Evolutionary conservation across 2,113 vertebrate species (phyloP), one percentile per base, ranked within the genome.

Genomic region (Thalassarche chlororhynchos): DNA sequence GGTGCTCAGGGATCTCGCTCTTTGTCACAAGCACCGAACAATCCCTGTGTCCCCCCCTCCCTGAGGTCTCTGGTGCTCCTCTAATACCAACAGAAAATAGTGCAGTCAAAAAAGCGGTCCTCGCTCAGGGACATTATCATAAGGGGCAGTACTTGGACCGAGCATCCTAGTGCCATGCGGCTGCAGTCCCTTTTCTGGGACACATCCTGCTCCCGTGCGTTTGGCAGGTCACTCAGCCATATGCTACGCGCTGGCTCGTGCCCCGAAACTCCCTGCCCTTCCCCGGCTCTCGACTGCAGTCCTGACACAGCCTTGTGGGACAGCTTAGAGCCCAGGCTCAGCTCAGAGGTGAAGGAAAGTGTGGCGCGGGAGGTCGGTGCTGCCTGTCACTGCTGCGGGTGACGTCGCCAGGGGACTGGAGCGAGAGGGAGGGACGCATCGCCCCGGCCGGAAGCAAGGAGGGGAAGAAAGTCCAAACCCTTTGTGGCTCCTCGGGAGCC

Each of bases 291-390:
- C 2, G 0, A 0, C 23, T 4, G 46, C 1, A 2, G 1, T 38
- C 34, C 71, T 4, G 1, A 16, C 5, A 2, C 8, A 2, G 68
- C 46, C 81, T 57, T 2, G 1, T 29, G 78, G 81, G 21, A 34
- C 17, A 3, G 55, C 61, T 3, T 3, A 34, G 57, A 81, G 75
- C 28, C 51, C 40, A 5, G 26, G 62, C 76, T 77, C 12, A 3
- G 65, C 85, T 36, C 19, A 5, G 84, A 42, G 71, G 24, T 0
- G 1, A 49, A 40, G 69, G 40, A 62, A 6, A 49, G 24, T 1
- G 1, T 0, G 4, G 17, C 0, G 0, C 0, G 0, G 10, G 32
- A 60, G 40, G 60, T 29, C 0, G 0, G 77, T 38, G 66, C 72
- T 29, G 83, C 46, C 32, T 34, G 38, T 87, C 7, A 1, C 70